These are phyloP conservation scores for Tetramorium parvispinum DNA, from an alignment of 1,140 invertebrate species.

Conservation along the genomic window DNA sequence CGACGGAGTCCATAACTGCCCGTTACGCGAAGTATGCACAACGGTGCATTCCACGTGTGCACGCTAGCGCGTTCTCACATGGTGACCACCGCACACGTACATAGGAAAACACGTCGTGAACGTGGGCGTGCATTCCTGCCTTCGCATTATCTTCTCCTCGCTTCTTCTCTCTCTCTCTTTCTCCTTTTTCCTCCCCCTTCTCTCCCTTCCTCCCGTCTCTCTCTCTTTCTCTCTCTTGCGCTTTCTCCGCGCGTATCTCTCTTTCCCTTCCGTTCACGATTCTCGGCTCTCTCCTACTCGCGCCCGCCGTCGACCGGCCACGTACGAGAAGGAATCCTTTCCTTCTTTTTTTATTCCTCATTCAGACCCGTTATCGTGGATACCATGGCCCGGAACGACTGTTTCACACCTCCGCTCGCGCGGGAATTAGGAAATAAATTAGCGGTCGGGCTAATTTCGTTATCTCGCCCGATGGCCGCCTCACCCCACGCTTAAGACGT, in stretches of 20 bases:
- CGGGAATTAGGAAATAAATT: slow-evolving; percentile 86
- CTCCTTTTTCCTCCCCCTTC: slow-evolving; percentile 20
- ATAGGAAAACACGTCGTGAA: slow-evolving; percentile 81
- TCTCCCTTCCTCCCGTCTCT: slow-evolving; percentile 42
- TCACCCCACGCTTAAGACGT: slow-evolving; percentile 79
- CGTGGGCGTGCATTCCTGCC: slow-evolving; percentile 84
- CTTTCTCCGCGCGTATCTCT: slow-evolving; percentile 68
- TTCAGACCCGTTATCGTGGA: slow-evolving; percentile 73
- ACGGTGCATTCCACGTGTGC: slow-evolving; percentile 80
- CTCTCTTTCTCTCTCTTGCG: slow-evolving; percentile 21
- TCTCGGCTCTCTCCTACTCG: slow-evolving; percentile 44
- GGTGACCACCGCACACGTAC: slow-evolving; percentile 79
- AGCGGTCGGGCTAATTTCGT: slow-evolving; percentile 85
- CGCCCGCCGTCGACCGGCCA: slow-evolving; percentile 50
- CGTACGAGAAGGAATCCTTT: slow-evolving; percentile 53
- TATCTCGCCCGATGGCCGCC: slow-evolving; percentile 81
- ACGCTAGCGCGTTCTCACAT: slow-evolving; percentile 80
- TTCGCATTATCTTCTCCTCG: slow-evolving; percentile 81
- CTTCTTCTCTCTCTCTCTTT: slow-evolving; percentile 52
- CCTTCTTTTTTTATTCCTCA: slow-evolving; percentile 67
- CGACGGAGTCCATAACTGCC: slow-evolving; percentile 78
- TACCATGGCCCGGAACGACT: slow-evolving; percentile 82
- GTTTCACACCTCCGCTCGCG: slow-evolving; percentile 85
- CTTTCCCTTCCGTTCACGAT: background rate
- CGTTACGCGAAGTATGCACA: slow-evolving; percentile 79